Evolutionary conservation across 2,888 invertebrate species (phyloP).

Genomic region (Leuctra nigra): DNA sequence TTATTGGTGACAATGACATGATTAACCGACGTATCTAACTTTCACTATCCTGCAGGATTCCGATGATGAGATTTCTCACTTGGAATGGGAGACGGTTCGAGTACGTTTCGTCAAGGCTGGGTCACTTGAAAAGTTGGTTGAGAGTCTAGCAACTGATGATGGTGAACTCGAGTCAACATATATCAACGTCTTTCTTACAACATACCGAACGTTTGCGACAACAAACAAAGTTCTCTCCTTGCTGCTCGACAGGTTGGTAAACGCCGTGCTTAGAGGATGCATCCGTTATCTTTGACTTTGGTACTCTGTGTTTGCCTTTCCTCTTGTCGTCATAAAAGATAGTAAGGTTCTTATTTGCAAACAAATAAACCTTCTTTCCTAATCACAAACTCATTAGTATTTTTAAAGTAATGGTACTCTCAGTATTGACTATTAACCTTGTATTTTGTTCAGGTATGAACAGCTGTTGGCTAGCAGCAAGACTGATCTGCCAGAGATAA

Average conservation of each 20-base stretch:
- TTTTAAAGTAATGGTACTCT: too few relatives aligned
- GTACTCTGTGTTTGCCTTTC: too few relatives aligned
- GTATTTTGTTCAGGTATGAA: slow-evolving; percentile 36
- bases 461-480: slow-evolving; percentile 35
- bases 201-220: slow-evolving; percentile 87
- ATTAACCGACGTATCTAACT: not conserved
- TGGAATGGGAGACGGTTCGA: slow-evolving; percentile 98
- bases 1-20: not conserved
- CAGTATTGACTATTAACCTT: not conserved
- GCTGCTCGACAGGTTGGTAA: slow-evolving; percentile 54
- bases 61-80: slow-evolving; percentile 87
- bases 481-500: slow-evolving; percentile 34
- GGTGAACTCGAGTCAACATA: slow-evolving; percentile 96
- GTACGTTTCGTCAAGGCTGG: slow-evolving; percentile 95
- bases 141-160: slow-evolving; percentile 87
- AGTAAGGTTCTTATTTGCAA: too few relatives aligned
- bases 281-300: too few relatives aligned
- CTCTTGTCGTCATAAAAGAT: too few relatives aligned
- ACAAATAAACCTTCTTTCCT: too few relatives aligned
- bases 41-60: slow-evolving; percentile 54
- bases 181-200: slow-evolving; percentile 94
- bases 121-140: slow-evolving; percentile 86
- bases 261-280: too few relatives aligned
- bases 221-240: slow-evolving; percentile 78
- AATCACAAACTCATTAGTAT: too few relatives aligned